These are phyloP conservation scores for Sarcophaga rosellei DNA, from an alignment of 2,888 invertebrate genomes.

Conservation along the genomic window DNA sequence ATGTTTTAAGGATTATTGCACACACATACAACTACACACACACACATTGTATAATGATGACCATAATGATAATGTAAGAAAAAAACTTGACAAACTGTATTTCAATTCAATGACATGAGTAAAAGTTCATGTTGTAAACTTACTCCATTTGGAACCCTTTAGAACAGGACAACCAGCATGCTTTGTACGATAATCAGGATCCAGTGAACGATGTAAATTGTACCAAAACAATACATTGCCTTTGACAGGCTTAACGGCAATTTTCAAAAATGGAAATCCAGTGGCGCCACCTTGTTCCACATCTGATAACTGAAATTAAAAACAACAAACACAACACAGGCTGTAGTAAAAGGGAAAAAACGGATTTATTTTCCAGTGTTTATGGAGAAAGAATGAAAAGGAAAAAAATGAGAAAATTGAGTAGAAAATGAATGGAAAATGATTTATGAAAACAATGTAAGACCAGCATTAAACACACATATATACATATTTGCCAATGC, in stretches of 20 bases:
- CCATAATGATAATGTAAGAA: not conserved
- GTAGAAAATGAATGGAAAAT: not conserved
- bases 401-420: not conserved
- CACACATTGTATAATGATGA: not conserved
- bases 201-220: slow-evolving; percentile 95
- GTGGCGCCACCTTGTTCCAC: slow-evolving; percentile 98
- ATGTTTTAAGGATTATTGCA: not conserved
- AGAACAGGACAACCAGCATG: slow-evolving; percentile 99
- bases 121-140: slow-evolving; percentile 72
- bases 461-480: slow-evolving; percentile 25
- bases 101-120: not conserved
- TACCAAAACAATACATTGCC: slow-evolving; percentile 97
- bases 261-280: slow-evolving; percentile 94
- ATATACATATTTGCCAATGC: slow-evolving; percentile 2
- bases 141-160: slow-evolving; percentile 98
- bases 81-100: too few species aligned
- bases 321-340: too few species aligned
- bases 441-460: slow-evolving; percentile 22
- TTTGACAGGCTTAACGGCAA: slow-evolving; percentile 93
- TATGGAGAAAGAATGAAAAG: not conserved
- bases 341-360: not conserved
- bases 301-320: slow-evolving; percentile 90
- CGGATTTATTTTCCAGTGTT: not conserved
- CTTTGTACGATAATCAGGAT: slow-evolving; percentile 93
- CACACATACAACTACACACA: not conserved